phyloP scores from a whole-genome alignment of 2,797 vertebrate species.

The Sorex maritimensis region DNA sequence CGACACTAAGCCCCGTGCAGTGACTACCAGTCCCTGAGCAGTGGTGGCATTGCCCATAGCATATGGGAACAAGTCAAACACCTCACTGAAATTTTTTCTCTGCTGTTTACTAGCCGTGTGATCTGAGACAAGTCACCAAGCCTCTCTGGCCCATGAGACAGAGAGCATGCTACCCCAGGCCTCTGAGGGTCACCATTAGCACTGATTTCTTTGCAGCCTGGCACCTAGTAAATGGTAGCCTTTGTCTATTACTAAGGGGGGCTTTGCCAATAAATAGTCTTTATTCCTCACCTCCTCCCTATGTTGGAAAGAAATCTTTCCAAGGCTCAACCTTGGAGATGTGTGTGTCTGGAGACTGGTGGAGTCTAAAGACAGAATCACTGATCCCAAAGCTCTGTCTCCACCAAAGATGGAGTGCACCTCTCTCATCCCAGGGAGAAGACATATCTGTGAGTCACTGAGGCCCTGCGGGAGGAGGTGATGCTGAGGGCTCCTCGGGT shows the following conservation, averaged over 20 bases:
- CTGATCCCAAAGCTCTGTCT: background rate
- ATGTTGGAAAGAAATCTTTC: conserved; percentile 1
- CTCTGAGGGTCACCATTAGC: background rate
- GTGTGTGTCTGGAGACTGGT: background rate
- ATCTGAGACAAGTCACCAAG: conserved; percentile 15
- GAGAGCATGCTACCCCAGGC: background rate
- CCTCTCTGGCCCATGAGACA: background rate
- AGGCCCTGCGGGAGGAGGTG: background rate
- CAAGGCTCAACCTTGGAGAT: background rate
- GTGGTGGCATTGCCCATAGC: background rate
- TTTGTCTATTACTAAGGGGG: conserved; percentile 18
- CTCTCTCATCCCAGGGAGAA: background rate
- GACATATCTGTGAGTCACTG: background rate
- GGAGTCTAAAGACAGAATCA: background rate
- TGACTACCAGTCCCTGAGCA: background rate
- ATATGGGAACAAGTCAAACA: background rate
- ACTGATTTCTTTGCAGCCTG: background rate
- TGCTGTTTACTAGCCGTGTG: background rate
- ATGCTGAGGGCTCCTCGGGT: background rate
- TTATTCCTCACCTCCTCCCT: background rate
- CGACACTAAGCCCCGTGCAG: background rate
- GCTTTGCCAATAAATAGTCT: background rate
- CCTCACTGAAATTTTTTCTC: background rate
- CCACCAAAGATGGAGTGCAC: background rate
- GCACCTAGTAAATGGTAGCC: background rate